phyloP scores from a whole-genome alignment of 35 echinoderm and acorn worm genomes.

The Stichopus chloronotus region DNA sequence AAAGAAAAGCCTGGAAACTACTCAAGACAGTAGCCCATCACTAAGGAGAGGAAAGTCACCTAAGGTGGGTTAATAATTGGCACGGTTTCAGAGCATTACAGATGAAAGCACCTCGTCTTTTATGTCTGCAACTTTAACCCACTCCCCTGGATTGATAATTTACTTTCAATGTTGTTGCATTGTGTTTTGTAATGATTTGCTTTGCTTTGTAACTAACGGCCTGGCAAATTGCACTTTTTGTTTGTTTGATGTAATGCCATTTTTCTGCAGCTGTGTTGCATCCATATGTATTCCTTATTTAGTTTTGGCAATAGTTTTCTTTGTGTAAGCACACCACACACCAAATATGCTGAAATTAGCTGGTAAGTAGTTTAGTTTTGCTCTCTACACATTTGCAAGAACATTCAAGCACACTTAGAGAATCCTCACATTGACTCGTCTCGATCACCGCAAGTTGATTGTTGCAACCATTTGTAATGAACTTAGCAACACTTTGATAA shows the following conservation, averaged over 20 bases:
- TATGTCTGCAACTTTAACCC: slow-evolving; percentile 18
- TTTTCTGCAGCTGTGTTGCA: no score
- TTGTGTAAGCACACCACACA: no score
- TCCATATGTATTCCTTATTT: no score
- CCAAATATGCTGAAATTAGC: no score
- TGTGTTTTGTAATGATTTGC: not conserved
- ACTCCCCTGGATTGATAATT: not conserved
- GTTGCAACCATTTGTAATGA: no score
- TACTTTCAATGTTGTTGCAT: not conserved
- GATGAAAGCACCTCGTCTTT: not conserved
- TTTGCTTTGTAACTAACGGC: not conserved
- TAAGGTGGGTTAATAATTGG: slow-evolving; percentile 56
- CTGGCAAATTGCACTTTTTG: not conserved
- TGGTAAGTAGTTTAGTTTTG: no score
- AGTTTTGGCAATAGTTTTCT: no score
- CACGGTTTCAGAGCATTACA: not conserved
- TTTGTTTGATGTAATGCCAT: not conserved
- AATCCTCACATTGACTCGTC: no score
- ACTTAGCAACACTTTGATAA: no score
- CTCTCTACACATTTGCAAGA: no score
- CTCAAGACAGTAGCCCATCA: slow-evolving; percentile 49
- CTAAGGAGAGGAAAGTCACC: slow-evolving; percentile 33
- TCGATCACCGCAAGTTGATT: no score
- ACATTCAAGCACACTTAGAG: no score
- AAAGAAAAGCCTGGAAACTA: not conserved